phyloP scores from a whole-genome alignment of 1,140 invertebrate genomes.

The Dryas iulia region DNA sequence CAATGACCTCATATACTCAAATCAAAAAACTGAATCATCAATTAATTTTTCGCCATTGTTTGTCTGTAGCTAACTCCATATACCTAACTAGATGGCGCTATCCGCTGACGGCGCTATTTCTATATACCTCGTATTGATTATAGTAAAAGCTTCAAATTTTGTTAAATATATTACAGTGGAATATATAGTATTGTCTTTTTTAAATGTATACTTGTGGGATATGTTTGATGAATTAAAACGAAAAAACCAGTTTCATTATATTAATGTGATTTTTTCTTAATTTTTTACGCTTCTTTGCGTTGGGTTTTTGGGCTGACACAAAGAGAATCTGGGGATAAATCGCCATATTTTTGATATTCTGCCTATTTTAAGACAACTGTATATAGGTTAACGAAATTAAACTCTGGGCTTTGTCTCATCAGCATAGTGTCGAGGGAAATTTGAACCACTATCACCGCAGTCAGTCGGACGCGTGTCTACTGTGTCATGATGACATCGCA shows the following conservation, averaged over 20 bases:
- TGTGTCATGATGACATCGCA: too few species aligned
- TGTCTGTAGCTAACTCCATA: not conserved
- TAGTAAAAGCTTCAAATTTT: not conserved
- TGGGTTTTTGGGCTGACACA: too few species aligned
- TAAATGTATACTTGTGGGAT: not conserved
- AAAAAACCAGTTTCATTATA: not conserved
- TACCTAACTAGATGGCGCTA: not conserved
- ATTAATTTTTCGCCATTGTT: not conserved
- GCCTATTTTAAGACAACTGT: too few species aligned
- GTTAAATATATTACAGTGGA: not conserved
- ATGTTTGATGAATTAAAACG: not conserved
- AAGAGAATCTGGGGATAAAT: not conserved
- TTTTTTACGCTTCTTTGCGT: not conserved
- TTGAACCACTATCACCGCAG: too few species aligned
- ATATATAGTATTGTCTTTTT: not conserved
- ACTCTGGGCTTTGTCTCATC: too few species aligned
- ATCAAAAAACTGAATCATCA: not conserved
- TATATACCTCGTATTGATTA: constrained; percentile 1
- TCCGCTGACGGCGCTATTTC: not conserved
- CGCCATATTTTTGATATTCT: not conserved
- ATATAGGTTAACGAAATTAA: too few species aligned
- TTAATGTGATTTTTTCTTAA: not conserved
- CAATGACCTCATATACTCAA: too few species aligned
- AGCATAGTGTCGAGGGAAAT: too few species aligned
- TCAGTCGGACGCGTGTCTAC: too few species aligned